Base-by-base conservation (phyloP, 2,888 invertebrate genomes). In the Sipha maydis region DNA sequence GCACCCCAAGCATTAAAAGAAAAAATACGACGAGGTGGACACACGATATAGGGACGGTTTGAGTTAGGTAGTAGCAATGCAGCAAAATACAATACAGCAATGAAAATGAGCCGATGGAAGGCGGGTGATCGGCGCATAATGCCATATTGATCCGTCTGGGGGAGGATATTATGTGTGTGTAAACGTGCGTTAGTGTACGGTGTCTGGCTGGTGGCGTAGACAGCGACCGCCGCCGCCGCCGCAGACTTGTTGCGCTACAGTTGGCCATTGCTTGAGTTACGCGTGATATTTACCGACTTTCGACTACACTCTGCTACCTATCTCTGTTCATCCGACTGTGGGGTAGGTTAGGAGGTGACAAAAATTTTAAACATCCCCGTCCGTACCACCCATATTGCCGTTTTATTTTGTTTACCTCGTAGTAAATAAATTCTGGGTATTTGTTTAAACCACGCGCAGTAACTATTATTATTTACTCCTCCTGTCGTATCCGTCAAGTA, bases 71-170 rank as follows among this genome's bases (percentile, higher is more conserved):
- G 80, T 80, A 86, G 86, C 86, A 86, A 56, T 79, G 79, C 86
- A 86, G 71, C 80, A 31, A 67, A 61, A 71, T 48, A 78, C 54
- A 67, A 31, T 48, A 67, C 80, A 61, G 85, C 48, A 41, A 21
- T 38, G 41, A 61, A 71, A 71, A 71, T 31, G 19, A 17, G 48
- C 38, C 21, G n/a, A 31, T 48, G 25, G 71, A 21, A 28, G 71
- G n/a, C 19, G 48, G 75, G 38, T 38, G 75, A 48, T 28, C 41
- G 19, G 75, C 88, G 88, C 82, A 76, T 76, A 80, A 80, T 82
- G 75, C 75, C 61, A 38, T 86, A 79, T 86, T 54, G 86, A 86
- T 80, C 79, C 86, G 86, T 85, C 85, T 54, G 38, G 56, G 17
- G 17, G 28, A 14, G 38, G 61, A 78, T 3, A 69, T 21, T 31